phyloP scores from a whole-genome alignment of 2,888 invertebrate species.

The Malacosoma neustria region DNA sequence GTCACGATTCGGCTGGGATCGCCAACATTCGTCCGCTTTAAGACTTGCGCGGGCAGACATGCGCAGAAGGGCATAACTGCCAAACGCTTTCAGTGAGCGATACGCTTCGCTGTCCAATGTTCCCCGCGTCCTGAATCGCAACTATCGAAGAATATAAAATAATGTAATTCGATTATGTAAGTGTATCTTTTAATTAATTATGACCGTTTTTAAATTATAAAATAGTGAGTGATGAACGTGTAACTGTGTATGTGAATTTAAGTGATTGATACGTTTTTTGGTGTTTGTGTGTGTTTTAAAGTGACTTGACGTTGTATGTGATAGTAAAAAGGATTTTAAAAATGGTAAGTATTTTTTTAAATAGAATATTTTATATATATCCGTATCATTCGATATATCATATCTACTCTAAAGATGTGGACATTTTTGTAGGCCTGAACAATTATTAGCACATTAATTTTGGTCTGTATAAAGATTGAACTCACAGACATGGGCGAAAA shows the following conservation, averaged over 20 bases:
- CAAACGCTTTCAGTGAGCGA: slow-evolving; percentile 53
- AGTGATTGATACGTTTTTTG: slow-evolving; percentile 23
- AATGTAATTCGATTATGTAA: slow-evolving; percentile 18
- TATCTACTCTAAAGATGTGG: too few relatives aligned
- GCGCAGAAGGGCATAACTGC: slow-evolving; percentile 45
- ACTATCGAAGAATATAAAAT: slow-evolving; percentile 17
- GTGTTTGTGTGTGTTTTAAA: slow-evolving; percentile 35
- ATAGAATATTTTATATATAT: too few relatives aligned
- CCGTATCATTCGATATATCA: too few relatives aligned
- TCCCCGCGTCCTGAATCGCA: slow-evolving; percentile 37
- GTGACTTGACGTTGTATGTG: slow-evolving; percentile 26
- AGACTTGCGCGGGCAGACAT: slow-evolving; percentile 56
- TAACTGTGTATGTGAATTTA: not conserved
- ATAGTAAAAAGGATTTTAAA: slow-evolving; percentile 34
- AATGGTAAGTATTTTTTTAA: slow-evolving; percentile 37
- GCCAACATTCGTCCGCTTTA: slow-evolving; percentile 38
- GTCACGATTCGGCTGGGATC: slow-evolving; percentile 27
- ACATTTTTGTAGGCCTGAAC: too few relatives aligned
- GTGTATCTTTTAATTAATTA: slow-evolving; percentile 11
- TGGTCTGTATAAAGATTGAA: too few relatives aligned
- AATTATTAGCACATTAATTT: too few relatives aligned
- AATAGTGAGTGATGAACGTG: not conserved
- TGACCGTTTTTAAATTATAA: not conserved
- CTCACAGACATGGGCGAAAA: too few relatives aligned
- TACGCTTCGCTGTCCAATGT: slow-evolving; percentile 43